A percentile compares a stretch with the other conserved stretches of the same genome.
Conservation (phyloP, 2,797 vertebrate genomes). For the Eleutherodactylus coqui region DNA sequence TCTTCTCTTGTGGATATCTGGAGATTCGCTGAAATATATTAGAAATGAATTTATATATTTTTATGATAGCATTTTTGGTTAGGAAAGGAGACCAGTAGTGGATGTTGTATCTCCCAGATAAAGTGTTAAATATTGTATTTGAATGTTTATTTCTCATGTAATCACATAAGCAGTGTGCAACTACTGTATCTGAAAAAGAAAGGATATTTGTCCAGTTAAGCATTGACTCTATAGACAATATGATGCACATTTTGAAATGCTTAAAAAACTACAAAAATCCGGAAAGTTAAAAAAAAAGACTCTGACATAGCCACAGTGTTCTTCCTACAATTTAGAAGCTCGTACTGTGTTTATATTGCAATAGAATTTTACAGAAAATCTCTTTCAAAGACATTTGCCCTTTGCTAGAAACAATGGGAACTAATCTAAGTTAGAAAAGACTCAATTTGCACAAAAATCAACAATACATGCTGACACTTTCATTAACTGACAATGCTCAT, state of each 20-base stretch:
- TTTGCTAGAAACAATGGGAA: neutral
- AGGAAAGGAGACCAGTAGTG: no score
- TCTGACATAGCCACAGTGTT: neutral
- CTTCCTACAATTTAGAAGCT: neutral
- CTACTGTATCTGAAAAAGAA: neutral
- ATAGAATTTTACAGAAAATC: neutral
- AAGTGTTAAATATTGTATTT: neutral
- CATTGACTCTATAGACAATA: neutral
- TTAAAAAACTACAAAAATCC: neutral
- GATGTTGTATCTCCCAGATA: no score
- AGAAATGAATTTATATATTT: no score
- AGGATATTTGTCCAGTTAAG: neutral
- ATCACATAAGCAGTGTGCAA: neutral
- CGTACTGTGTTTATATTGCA: neutral
- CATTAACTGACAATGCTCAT: conserved; percentile 69
- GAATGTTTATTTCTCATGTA: neutral
- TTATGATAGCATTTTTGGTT: no score
- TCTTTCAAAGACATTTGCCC: neutral
- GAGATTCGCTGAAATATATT: no score
- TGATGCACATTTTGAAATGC: neutral
- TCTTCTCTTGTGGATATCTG: no score
- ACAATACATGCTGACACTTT: conserved; percentile 64
- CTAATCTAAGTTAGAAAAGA: conserved; percentile 60
- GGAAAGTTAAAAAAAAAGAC: no score
- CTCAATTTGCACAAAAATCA: conserved; percentile 67